phyloP scores from a whole-genome alignment of 1,140 invertebrate species.

The Drosophila repleta region DNA sequence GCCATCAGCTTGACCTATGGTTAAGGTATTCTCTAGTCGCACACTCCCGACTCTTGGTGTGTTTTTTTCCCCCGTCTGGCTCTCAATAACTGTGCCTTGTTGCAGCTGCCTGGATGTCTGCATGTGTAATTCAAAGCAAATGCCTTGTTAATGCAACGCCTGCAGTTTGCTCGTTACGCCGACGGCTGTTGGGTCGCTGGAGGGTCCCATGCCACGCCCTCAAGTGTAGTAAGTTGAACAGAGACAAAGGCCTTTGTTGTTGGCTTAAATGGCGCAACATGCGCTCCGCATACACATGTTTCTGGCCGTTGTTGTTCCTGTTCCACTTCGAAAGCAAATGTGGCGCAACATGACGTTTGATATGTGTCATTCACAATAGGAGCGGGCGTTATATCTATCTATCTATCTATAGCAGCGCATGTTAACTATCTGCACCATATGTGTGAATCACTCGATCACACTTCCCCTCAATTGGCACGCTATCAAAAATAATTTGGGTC shows the following conservation, averaged over 20 bases:
- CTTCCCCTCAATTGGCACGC: neutral
- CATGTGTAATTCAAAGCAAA: slow-evolving; percentile 48
- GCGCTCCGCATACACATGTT: slow-evolving; percentile 21
- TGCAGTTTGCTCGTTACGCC: slow-evolving; percentile 5
- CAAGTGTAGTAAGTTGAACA: neutral
- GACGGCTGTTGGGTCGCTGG: neutral
- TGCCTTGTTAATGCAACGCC: slow-evolving; percentile 43
- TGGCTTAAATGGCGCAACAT: slow-evolving; percentile 28
- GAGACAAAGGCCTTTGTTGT: slow-evolving; percentile 22
- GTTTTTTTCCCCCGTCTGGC: neutral
- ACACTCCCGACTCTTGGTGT: neutral
- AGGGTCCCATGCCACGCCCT: neutral
- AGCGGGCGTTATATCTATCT: neutral
- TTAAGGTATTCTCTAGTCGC: neutral
- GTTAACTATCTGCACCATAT: neutral
- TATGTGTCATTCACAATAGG: slow-evolving; percentile 43
- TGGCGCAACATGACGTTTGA: slow-evolving; percentile 49
- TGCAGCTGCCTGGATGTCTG: slow-evolving; percentile 10
- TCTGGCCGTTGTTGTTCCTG: slow-evolving; percentile 13
- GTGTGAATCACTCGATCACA: neutral
- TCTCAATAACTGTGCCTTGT: slow-evolving; percentile 27
- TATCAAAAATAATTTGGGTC: neutral
- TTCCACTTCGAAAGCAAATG: slow-evolving; percentile 24
- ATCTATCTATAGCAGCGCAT: slow-evolving; percentile 1
- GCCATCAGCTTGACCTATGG: neutral